phyloP scores from a whole-genome alignment of 2,797 vertebrate genomes.

The Arrhamphus sclerolepis region DNA sequence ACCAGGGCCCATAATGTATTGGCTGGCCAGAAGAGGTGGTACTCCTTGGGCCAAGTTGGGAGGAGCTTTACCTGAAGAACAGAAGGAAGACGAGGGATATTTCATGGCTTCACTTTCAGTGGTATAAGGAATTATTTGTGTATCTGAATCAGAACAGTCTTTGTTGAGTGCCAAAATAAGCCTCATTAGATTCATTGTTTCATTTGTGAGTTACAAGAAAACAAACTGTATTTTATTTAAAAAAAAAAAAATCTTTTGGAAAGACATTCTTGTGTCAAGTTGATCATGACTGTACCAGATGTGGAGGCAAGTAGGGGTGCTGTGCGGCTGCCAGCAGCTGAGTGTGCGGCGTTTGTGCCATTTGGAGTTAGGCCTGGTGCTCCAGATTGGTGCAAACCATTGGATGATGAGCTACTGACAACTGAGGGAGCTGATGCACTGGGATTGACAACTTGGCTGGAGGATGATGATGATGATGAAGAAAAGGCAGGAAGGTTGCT shows the following conservation, averaged over 20 bases:
- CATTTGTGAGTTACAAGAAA: neutral
- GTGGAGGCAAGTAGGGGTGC: constrained; percentile 82
- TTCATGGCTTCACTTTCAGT: neutral
- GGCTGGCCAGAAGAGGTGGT: constrained; percentile 93
- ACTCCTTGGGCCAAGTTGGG: constrained; percentile 95
- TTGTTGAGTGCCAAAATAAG: constrained; percentile 2
- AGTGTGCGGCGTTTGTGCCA: constrained; percentile 69
- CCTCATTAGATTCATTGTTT: too few relatives aligned
- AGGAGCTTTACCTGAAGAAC: constrained; percentile 90
- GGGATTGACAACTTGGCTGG: constrained; percentile 65
- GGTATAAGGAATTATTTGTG: neutral
- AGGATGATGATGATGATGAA: constrained; percentile 55
- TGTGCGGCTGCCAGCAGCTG: constrained; percentile 79
- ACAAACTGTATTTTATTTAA: constrained; percentile 2
- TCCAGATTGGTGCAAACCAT: constrained; percentile 79
- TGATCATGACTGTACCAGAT: constrained; percentile 59
- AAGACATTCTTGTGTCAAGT: neutral
- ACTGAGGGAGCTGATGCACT: constrained; percentile 38
- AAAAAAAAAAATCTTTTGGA: neutral
- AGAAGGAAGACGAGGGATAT: neutral
- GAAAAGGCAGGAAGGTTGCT: constrained; percentile 73
- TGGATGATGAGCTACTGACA: constrained; percentile 67
- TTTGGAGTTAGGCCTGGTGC: constrained; percentile 83
- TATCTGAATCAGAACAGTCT: neutral
- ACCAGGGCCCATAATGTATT: constrained; percentile 98